Conservation (phyloP, 2,888 invertebrate species). For the Hoplodrina ambigua region DNA sequence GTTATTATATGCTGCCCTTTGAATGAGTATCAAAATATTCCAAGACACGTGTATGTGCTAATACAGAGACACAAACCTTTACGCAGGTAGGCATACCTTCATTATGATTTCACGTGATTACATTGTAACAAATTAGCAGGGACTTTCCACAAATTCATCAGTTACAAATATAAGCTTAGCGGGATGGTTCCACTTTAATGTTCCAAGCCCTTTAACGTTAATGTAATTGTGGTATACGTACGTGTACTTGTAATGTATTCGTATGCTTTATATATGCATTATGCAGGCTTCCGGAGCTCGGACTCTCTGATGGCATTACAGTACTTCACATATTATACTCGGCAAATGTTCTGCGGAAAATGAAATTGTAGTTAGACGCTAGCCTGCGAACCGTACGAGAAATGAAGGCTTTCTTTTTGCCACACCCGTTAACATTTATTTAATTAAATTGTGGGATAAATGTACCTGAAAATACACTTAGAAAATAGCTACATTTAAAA, state of each 20-base stretch:
- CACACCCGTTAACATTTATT: constrained; percentile 15
- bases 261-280: constrained; percentile 68
- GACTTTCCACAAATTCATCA: constrained; percentile 37
- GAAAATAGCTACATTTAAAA: not conserved
- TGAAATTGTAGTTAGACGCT: constrained; percentile 56
- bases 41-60: constrained; percentile 3
- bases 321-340: constrained; percentile 54
- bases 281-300: constrained; percentile 68
- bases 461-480: constrained; percentile 11
- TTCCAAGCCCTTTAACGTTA: constrained; percentile 36
- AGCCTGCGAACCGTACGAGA: constrained; percentile 30
- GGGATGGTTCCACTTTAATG: constrained; percentile 35
- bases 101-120: constrained; percentile 29
- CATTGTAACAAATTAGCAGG: constrained; percentile 33
- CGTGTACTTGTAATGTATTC: constrained; percentile 48
- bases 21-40: constrained; percentile 29
- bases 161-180: constrained; percentile 29
- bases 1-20: constrained; percentile 23
- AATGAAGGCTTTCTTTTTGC: constrained; percentile 41
- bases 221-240: constrained; percentile 48
- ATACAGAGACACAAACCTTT: not conserved
- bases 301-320: constrained; percentile 67
- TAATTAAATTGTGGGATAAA: constrained; percentile 17
- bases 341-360: constrained; percentile 53
- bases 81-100: not conserved